Conservation (phyloP, 2,113 vertebrate genomes). For the Semicossyphus pulcher region DNA sequence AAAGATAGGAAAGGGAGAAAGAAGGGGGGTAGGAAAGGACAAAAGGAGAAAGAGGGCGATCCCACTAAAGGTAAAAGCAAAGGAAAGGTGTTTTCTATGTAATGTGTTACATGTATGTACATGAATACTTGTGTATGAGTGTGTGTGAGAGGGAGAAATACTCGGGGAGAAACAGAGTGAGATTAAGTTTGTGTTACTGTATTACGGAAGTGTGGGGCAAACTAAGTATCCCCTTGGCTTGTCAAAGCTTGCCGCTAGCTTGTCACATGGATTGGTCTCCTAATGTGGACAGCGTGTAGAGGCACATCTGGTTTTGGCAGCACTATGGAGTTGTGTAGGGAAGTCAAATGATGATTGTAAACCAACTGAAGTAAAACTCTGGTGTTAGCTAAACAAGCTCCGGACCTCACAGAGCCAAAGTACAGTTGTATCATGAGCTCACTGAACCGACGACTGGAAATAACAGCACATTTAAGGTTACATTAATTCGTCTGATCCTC, state of each 20-base stretch:
- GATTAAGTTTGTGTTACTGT: slow-evolving; percentile 40
- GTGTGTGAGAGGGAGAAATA: slow-evolving; percentile 20
- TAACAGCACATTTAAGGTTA: background rate
- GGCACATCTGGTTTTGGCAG: slow-evolving; percentile 70
- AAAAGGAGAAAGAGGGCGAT: slow-evolving; percentile 73
- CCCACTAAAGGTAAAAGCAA: slow-evolving; percentile 77
- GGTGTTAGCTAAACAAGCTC: background rate
- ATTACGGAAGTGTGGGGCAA: slow-evolving; percentile 54
- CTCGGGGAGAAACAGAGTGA: slow-evolving; percentile 31
- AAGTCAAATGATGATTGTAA: slow-evolving; percentile 45
- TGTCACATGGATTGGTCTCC: slow-evolving; percentile 74
- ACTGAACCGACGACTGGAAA: background rate
- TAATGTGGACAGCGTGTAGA: slow-evolving; percentile 65
- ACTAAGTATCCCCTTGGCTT: slow-evolving; percentile 69
- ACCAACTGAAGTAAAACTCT: background rate
- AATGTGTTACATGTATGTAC: slow-evolving; percentile 22
- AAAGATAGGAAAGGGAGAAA: slow-evolving; percentile 80
- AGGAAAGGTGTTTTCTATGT: slow-evolving; percentile 38
- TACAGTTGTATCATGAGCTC: slow-evolving; percentile 15
- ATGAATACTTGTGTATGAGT: slow-evolving; percentile 24
- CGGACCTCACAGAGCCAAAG: slow-evolving; percentile 8
- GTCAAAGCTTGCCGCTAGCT: slow-evolving; percentile 76
- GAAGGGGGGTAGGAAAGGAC: slow-evolving; percentile 77
- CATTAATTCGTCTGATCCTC: background rate
- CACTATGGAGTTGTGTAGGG: slow-evolving; percentile 29